Conservation (phyloP, 1,140 invertebrate genomes). For the Tetraneura akinire region DNA sequence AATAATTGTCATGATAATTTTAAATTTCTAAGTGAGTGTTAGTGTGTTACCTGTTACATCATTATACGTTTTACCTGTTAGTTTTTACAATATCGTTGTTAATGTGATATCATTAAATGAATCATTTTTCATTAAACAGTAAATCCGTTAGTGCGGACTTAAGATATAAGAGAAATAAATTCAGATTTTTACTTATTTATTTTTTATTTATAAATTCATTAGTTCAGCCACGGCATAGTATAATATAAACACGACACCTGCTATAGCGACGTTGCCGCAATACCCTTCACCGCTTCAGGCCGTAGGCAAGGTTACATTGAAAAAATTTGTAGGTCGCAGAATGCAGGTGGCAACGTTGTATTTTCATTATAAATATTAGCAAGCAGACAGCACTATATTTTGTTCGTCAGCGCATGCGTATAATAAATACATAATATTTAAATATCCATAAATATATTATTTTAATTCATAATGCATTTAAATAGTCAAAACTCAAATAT, state of each 20-base stretch:
- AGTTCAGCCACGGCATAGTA: background rate
- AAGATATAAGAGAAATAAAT: constrained; percentile 11
- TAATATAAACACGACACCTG: constrained; percentile 34
- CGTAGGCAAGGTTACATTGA: constrained; percentile 46
- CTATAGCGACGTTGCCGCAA: constrained; percentile 27
- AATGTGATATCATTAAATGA: too few species aligned
- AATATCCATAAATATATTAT: background rate
- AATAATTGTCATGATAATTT: too few species aligned
- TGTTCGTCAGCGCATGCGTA: constrained; percentile 15
- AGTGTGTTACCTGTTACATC: too few species aligned
- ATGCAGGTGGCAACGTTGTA: constrained; percentile 13
- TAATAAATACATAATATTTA: background rate
- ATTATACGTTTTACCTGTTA: too few species aligned
- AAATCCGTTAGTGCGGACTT: too few species aligned
- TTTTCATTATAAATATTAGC: constrained; percentile 48
- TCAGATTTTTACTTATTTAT: constrained; percentile 34
- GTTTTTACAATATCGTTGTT: too few species aligned
- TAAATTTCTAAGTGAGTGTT: too few species aligned
- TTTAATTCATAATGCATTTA: background rate
- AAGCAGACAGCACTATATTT: constrained; percentile 11
- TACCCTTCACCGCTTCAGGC: constrained; percentile 46
- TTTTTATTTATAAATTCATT: constrained; percentile 34
- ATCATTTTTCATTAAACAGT: too few species aligned
- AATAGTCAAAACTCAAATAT: background rate
- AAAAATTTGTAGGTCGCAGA: constrained; percentile 48